These are phyloP conservation scores for Naja naja DNA, from an alignment of 2,113 vertebrate species.

Conservation along the genomic window DNA sequence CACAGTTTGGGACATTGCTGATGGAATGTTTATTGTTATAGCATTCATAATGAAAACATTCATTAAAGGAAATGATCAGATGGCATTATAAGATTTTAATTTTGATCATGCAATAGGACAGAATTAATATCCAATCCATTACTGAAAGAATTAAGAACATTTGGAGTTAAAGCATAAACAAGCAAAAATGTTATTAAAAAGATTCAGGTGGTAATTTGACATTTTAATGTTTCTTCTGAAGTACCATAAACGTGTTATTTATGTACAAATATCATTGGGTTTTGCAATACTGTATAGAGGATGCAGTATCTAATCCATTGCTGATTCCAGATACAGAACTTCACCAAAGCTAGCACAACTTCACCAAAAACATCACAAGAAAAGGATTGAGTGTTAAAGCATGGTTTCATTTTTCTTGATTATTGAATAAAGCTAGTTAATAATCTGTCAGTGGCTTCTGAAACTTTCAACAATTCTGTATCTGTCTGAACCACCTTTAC, in stretches of 20 bases:
- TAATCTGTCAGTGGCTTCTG: not conserved
- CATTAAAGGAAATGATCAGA: not conserved
- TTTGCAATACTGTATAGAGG: not conserved
- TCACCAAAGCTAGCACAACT: not conserved
- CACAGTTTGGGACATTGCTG: not conserved
- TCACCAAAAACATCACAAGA: not conserved
- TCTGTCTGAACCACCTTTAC: not conserved
- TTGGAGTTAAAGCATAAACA: not conserved
- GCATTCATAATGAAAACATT: not conserved
- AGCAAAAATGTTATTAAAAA: not conserved
- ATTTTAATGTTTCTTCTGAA: constrained; percentile 2
- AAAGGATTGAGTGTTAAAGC: not conserved
- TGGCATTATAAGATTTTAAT: not conserved
- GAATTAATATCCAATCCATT: not conserved
- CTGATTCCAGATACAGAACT: not conserved
- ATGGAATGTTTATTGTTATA: not conserved
- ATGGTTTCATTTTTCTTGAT: not conserved
- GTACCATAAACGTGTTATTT: not conserved
- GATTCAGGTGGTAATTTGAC: not conserved
- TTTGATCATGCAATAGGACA: not conserved
- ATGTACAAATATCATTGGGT: not conserved
- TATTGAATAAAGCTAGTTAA: not conserved
- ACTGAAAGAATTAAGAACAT: not conserved
- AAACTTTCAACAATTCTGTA: not conserved
- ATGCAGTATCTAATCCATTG: not conserved